Percentiles rank a stretch among this genome's conserved stretches.
These are phyloP conservation scores for Diplazon laetatorius DNA, from an alignment of 2,888 invertebrate genomes.

Conservation along the genomic window DNA sequence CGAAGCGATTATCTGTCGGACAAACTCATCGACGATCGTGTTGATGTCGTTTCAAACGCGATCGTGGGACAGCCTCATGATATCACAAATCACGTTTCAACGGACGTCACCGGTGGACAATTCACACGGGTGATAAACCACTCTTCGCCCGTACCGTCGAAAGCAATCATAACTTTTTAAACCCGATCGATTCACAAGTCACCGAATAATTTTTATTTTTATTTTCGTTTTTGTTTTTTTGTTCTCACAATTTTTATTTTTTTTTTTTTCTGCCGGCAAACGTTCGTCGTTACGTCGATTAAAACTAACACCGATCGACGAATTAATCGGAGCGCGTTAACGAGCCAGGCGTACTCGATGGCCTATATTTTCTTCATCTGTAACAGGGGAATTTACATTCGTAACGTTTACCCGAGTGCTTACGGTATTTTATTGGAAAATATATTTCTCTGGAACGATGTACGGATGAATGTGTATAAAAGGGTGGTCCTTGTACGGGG, in stretches of 20 bases:
- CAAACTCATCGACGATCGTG: conserved; percentile 71
- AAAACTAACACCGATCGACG: no score
- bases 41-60: conserved; percentile 73
- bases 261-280: not conserved
- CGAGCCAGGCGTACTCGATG: conserved; percentile 11
- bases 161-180: conserved; percentile 24
- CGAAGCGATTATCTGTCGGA: conserved; percentile 65
- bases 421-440: conserved; percentile 47
- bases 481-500: no score
- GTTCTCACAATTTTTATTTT: not conserved
- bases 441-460: conserved; percentile 45
- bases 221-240: conserved; percentile 3
- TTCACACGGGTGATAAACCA: conserved; percentile 28
- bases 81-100: conserved; percentile 41
- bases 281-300: not conserved
- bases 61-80: conserved; percentile 7
- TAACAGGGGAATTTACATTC: conserved; percentile 34
- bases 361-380: conserved; percentile 26
- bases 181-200: no score
- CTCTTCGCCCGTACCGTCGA: conserved; percentile 12
- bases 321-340: conserved; percentile 33
- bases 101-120: conserved; percentile 25
- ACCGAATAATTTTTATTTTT: conserved; percentile 20
- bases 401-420: conserved; percentile 6
- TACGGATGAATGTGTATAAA: no score